Base-by-base conservation (phyloP, 2,797 vertebrate species). In the Psittacula echo region DNA sequence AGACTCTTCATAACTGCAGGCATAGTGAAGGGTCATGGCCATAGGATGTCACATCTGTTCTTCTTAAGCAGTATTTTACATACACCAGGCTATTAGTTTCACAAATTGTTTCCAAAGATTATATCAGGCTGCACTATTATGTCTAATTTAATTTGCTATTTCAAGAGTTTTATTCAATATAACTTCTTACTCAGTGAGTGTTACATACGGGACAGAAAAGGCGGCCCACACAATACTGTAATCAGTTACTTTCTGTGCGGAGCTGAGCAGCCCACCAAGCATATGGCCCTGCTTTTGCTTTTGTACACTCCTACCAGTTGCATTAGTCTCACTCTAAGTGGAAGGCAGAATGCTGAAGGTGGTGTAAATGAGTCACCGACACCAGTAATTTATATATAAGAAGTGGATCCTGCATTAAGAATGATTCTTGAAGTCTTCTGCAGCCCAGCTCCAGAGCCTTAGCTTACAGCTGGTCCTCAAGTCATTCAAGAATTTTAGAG, bases 1-100 rank as follows among this genome's bases (percentile, higher is more conserved):
- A 48, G 32, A 27, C 20, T 62, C 19, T 27, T n/a, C 0, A 0
- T 9, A 32, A 47, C 30, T 3, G 2, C 45, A 51, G 26, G 11
- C 2, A 4, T 64, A 11, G 8, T 24, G 61, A 11, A 72, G 9
- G 5, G 7, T 44, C 21, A 24, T 50, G 44, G 26, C 23, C 30
- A 24, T 29, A 58, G n/a, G 29, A 37, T 60, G 41, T 22, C n/a
- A 47, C 44, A 7, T 61, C 39, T 60, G 8, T 53, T 83, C 21
- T 41, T 50, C 64, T 89, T 60, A 53, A 67, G 45, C 17, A 18
- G n/a, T 47, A 26, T 67, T 87, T 45, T 58, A 51, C 21, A 9
- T 60, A 15, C 12, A 42, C 4, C 15, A 68, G 21, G 7, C 20
- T 60, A 11, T n/a, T 56, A 12, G 13, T 68, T 81, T 68, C 3